Conservation (phyloP, 2,113 vertebrate species). For the Planiliza haematocheilus region DNA sequence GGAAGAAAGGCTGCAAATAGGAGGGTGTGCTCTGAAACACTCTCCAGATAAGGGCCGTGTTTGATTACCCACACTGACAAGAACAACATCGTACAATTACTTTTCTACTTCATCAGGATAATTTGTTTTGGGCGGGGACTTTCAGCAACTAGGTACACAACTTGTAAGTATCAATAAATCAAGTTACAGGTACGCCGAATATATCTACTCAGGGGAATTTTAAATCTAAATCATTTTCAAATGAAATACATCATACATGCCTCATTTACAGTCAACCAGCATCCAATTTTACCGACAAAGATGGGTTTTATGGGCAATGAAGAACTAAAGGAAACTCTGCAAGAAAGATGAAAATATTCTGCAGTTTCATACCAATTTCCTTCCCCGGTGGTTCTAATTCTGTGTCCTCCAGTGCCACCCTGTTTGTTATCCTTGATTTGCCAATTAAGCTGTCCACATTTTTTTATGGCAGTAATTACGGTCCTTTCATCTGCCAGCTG, state of each 20-base stretch:
- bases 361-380: slow-evolving; percentile 16
- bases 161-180: slow-evolving; percentile 15
- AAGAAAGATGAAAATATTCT: slow-evolving; percentile 10
- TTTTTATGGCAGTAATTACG: slow-evolving; percentile 72
- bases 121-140: slow-evolving; percentile 15
- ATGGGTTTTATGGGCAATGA: slow-evolving; percentile 6
- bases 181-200: neutral
- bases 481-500: slow-evolving; percentile 70
- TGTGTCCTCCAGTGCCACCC: slow-evolving; percentile 42
- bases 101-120: slow-evolving; percentile 10
- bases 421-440: slow-evolving; percentile 72
- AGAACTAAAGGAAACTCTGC: slow-evolving; percentile 16
- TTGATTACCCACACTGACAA: slow-evolving; percentile 66
- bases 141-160: slow-evolving; percentile 17
- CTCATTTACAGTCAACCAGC: neutral
- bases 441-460: slow-evolving; percentile 73
- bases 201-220: neutral
- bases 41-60: slow-evolving; percentile 56
- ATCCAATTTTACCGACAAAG: neutral
- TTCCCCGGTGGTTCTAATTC: slow-evolving; percentile 41
- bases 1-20: slow-evolving; percentile 61
- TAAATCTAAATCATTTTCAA: neutral
- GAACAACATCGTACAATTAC: slow-evolving; percentile 67
- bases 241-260: neutral
- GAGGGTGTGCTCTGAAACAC: slow-evolving; percentile 47